Conservation (phyloP, 2,113 vertebrate genomes). For the Paedocypris sp. region DNA sequence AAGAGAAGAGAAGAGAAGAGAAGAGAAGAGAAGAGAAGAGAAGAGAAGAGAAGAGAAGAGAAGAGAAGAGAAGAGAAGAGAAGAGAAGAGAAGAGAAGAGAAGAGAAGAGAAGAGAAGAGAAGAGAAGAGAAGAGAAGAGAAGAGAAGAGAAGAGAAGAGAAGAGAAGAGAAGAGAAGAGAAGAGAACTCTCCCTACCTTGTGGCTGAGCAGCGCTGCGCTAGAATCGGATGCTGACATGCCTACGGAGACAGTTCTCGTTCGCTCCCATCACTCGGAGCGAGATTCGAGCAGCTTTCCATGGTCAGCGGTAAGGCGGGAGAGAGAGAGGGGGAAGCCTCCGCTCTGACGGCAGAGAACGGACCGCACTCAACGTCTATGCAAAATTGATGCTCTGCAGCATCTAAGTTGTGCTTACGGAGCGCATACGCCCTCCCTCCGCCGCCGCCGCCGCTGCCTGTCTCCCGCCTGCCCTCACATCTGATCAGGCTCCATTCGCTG, state of each 20-base stretch:
- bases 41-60: too few relatives aligned
- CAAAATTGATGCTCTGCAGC: constrained; percentile 62
- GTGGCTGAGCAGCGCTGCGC: constrained; percentile 61
- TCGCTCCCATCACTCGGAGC: constrained; percentile 49
- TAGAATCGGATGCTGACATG: constrained; percentile 64
- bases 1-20: too few relatives aligned
- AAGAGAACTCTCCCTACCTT: constrained; percentile 54
- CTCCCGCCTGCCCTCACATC: constrained; percentile 37
- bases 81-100: too few relatives aligned
- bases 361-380: constrained; percentile 53
- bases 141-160: neutral
- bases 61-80: too few relatives aligned
- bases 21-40: too few relatives aligned
- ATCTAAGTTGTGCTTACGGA: constrained; percentile 23
- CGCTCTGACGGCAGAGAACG: constrained; percentile 44
- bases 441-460: constrained; percentile 37
- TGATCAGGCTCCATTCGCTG: constrained; percentile 17
- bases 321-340: neutral
- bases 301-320: neutral
- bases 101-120: constrained; percentile 27
- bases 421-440: constrained; percentile 29
- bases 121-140: neutral
- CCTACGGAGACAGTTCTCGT: constrained; percentile 31
- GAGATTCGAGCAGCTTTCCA: constrained; percentile 35
- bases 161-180: constrained; percentile 17